Conservation (phyloP, 2,797 vertebrate genomes). For the Chromis chromis region DNA sequence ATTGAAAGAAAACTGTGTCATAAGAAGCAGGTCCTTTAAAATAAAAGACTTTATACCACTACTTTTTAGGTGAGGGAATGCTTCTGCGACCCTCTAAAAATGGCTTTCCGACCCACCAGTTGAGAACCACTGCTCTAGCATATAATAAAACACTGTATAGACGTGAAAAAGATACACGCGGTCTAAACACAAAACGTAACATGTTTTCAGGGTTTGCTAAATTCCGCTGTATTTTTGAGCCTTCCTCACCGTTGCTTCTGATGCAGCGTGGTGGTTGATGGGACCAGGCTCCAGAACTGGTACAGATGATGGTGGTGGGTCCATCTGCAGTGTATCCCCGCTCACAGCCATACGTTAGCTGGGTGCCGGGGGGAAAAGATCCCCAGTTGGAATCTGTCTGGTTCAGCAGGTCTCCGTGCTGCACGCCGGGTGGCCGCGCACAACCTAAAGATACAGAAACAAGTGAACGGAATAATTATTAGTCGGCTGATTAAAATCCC, state of each 20-base stretch:
- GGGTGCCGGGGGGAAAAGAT: constrained; percentile 79
- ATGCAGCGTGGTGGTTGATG: constrained; percentile 77
- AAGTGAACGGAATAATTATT: constrained; percentile 17
- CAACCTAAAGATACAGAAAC: constrained; percentile 77
- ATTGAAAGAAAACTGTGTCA: too few relatives aligned
- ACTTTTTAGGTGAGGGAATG: too few relatives aligned
- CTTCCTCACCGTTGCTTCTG: constrained; percentile 74
- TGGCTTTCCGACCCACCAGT: too few relatives aligned
- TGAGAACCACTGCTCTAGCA: too few relatives aligned
- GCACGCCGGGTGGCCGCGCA: constrained; percentile 74
- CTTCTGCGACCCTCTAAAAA: too few relatives aligned
- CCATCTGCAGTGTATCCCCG: constrained; percentile 80
- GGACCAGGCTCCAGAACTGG: constrained; percentile 80
- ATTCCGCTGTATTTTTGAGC: too few relatives aligned
- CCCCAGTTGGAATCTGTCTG: constrained; percentile 84
- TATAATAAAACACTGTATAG: too few relatives aligned
- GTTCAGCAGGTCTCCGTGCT: constrained; percentile 82
- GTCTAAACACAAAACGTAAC: too few relatives aligned
- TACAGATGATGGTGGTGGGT: constrained; percentile 78
- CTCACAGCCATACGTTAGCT: constrained; percentile 83
- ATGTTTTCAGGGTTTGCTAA: too few relatives aligned
- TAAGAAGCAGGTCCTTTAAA: too few relatives aligned
- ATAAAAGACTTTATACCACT: too few relatives aligned
- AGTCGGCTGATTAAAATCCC: constrained; percentile 6
- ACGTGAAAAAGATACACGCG: too few relatives aligned